Base-by-base conservation (phyloP, 2,888 invertebrate species). In the Caenorhabditis panamensis region DNA sequence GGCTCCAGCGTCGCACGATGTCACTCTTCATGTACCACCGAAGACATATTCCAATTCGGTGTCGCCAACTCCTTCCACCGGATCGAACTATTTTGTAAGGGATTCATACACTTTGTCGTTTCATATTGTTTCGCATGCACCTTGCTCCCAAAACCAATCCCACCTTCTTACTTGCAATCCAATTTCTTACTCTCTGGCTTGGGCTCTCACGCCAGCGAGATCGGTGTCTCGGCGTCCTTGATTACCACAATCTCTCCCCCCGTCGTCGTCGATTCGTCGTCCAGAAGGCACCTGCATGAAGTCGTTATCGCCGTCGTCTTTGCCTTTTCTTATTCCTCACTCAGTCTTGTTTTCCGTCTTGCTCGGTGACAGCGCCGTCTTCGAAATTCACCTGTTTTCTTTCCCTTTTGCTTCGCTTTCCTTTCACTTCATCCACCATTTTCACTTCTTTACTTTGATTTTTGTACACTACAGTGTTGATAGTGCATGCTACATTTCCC, bases 241-340 rank as follows among this genome's bases (percentile, higher is more conserved):
- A 64, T 64, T 59, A 37, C 64, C 58, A 62, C 49, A 58, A 63
- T 72, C 54, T 62, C 36, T 49, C 61, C 28, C 11, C 9, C 31
- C 28, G 8, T 26, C 36, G 49, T 54, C 58, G 26, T 53, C 51
- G 36, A 53, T 53, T 49, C 36, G 62, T 49, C 47, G 61, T 68
- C 68, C 76, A 76, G 76, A 68, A 75, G 63, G 68, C 76, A 76
- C 76, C 75, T 75, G 75, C 75, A 37, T 59, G 66, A 64, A 64
- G 64, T 73, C 64, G 73, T 66, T 61, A 58, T 66, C 75, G 66
- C 37, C 51, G 56, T 37, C 51, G 37, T 37, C 36, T 37, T 56
- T 26, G 28, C 31, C 51, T 61, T 69, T 71, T 71, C 71, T 62
- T 62, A 54, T 62, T 71, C 59, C 36, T 58, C 69, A 31, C 62